Evolutionary conservation across 2,888 invertebrate species (phyloP).

Genomic region (Embidobia sp.): DNA sequence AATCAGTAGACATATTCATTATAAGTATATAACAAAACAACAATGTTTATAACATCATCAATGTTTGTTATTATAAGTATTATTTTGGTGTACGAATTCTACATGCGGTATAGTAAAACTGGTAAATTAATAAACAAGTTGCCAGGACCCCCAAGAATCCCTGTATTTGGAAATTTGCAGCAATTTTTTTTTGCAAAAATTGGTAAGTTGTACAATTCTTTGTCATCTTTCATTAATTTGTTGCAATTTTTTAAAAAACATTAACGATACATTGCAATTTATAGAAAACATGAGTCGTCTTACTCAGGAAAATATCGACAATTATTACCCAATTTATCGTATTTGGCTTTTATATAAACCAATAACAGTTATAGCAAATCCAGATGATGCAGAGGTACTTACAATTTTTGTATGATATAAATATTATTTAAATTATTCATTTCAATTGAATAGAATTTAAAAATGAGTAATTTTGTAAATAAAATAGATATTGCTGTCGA

Average conservation of each 20-base stretch:
- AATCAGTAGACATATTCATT: no score
- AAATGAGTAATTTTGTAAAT: neutral
- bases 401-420: neutral
- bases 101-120: neutral
- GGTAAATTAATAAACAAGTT: conserved; percentile 20
- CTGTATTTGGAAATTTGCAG: conserved; percentile 28
- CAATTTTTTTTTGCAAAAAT: neutral
- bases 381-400: conserved; percentile 9
- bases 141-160: conserved; percentile 29
- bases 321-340: conserved; percentile 7
- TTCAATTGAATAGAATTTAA: neutral
- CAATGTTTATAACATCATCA: no score
- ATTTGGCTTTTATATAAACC: neutral
- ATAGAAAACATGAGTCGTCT: neutral
- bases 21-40: no score
- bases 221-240: neutral
- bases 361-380: neutral
- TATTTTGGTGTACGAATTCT: no score
- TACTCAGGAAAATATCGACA: neutral
- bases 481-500: conserved; percentile 7
- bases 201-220: neutral
- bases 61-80: no score
- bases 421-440: neutral
- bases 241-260: neutral
- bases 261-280: neutral